Evolutionary conservation across 2,113 vertebrate species (phyloP).

Genomic region (Albula glossodonta): DNA sequence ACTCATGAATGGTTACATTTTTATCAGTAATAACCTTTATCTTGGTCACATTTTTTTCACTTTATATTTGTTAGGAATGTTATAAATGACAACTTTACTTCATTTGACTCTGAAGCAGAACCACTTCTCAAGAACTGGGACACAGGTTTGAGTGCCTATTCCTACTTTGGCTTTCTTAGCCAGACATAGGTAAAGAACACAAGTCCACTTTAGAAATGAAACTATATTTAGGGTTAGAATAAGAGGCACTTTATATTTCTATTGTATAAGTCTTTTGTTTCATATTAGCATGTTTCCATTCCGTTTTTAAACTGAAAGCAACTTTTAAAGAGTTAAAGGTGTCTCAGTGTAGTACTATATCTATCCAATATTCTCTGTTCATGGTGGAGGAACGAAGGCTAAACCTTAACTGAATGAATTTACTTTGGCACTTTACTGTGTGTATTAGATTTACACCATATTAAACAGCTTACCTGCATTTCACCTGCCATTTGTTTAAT

Average conservation of each 20-base stretch:
- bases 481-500: slow-evolving; percentile 29
- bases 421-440: neutral
- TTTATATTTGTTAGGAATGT: too few species aligned
- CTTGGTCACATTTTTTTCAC: too few species aligned
- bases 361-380: neutral
- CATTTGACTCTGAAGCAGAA: too few species aligned
- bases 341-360: neutral
- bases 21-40: too few species aligned
- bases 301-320: neutral
- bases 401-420: neutral
- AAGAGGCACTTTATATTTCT: neutral
- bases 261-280: neutral
- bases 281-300: neutral
- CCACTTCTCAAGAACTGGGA: too few species aligned
- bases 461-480: slow-evolving; percentile 11
- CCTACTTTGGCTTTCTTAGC: too few species aligned
- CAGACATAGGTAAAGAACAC: too few species aligned
- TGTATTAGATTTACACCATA: neutral
- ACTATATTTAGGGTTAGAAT: neutral
- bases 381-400: neutral
- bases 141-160: too few species aligned
- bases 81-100: too few species aligned
- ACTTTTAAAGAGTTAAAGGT: neutral
- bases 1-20: too few species aligned
- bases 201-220: too few species aligned